These are phyloP conservation scores for Plagodis dolabraria DNA, from an alignment of 2,888 invertebrate species.

Conservation along the genomic window DNA sequence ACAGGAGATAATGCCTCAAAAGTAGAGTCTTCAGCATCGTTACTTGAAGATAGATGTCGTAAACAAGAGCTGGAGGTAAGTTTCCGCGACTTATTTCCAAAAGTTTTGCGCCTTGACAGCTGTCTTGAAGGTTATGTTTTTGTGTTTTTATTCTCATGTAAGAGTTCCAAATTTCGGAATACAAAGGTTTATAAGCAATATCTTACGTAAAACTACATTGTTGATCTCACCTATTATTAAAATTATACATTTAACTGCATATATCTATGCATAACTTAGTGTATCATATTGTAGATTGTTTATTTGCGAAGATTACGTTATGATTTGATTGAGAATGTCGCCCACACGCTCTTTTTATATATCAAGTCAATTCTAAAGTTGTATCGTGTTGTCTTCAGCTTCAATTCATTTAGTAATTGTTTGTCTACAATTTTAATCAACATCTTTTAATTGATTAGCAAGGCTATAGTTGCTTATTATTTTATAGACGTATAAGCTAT, in stretches of 20 bases:
- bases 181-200: conserved; percentile 1
- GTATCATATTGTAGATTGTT: not conserved
- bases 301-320: conserved; percentile 1
- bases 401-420: too few species aligned
- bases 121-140: conserved; percentile 76
- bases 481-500: too few species aligned
- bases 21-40: conserved; percentile 63
- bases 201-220: not conserved
- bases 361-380: conserved; percentile 1
- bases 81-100: conserved; percentile 34
- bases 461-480: too few species aligned
- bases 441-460: too few species aligned
- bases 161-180: conserved; percentile 7
- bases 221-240: not conserved
- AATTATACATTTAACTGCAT: not conserved
- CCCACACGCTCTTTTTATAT: conserved; percentile 10
- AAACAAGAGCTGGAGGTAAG: conserved; percentile 87
- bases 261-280: not conserved
- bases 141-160: conserved; percentile 47
- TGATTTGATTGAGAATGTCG: conserved; percentile 5
- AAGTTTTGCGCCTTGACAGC: conserved; percentile 57
- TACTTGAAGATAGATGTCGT: conserved; percentile 83
- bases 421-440: too few species aligned
- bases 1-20: conserved; percentile 48
- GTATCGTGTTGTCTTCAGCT: not conserved